Percentiles rank a stretch among this genome's conserved stretches.
These are phyloP conservation scores for Xerus rutilus DNA, from an alignment of 2,797 vertebrate species.

Conservation along the genomic window DNA sequence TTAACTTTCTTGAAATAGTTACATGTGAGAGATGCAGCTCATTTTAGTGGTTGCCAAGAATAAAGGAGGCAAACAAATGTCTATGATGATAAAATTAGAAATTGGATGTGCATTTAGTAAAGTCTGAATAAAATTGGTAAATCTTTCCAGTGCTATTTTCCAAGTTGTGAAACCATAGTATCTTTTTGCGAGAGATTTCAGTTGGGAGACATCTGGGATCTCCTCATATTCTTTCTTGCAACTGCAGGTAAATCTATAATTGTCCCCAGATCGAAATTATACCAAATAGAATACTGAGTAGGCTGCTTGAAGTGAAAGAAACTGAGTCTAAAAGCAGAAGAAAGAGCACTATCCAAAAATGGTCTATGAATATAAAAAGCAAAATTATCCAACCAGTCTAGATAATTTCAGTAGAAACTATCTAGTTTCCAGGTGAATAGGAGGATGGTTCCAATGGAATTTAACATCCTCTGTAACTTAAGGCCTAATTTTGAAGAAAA, in stretches of 20 bases:
- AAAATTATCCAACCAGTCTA: background rate
- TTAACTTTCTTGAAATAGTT: background rate
- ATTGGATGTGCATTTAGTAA: rapidly evolving
- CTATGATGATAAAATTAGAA: background rate
- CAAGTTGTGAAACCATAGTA: rapidly evolving
- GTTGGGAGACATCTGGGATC: background rate
- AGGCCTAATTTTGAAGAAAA: background rate
- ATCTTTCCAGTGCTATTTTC: rapidly evolving
- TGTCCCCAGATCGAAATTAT: background rate
- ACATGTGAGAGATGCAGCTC: background rate
- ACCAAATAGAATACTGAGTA: background rate
- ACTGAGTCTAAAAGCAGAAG: background rate
- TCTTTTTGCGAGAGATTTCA: background rate
- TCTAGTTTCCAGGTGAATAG: background rate
- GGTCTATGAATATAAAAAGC: background rate
- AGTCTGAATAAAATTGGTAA: rapidly evolving
- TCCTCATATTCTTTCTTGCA: background rate
- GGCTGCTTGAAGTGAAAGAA: background rate
- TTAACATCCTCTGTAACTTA: background rate
- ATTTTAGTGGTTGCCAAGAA: background rate
- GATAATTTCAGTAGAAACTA: background rate
- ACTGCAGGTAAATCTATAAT: background rate
- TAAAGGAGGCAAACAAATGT: rapidly evolving
- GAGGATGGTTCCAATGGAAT: background rate
- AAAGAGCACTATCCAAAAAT: background rate